Base-by-base conservation (phyloP, 2,888 invertebrate species). In the Acleris laterana region DNA sequence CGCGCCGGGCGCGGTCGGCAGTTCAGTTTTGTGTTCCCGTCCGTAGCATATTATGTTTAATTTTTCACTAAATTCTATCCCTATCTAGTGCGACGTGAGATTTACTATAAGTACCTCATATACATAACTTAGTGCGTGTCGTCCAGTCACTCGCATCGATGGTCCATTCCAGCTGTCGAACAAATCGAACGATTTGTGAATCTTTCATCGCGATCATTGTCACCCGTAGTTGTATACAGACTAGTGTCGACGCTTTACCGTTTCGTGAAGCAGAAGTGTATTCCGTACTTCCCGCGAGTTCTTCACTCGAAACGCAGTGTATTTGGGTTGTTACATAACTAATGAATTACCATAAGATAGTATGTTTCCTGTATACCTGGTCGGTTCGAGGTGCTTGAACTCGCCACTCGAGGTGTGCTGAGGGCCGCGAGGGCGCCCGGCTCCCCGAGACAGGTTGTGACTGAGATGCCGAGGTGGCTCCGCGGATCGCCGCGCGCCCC, bases 21-120 rank as follows among this genome's bases (percentile, higher is more conserved):
- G 66, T 76, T 74, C 73, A 72, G 72, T 87, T 60, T 90, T 91
- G 84, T 89, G 89, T 91, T 92, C 91, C 92, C 92, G 92, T 92
- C 92, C 92, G 82, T 91, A 90, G 89, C 71, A 75, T 86, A 82
- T 88, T 89, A 89, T 72, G 68, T 79, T 77, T 77, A 69, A 72
- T 76, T 70, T 68, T 71, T 71, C 72, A 55, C 79, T 87, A 82
- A 85, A 82, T 74, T 38, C 63, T 72, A 77, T 74, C 68, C 67
- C 70, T 71, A 70, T 76, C 68, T 71, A 62, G 38, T 62, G 72
- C 72, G 72, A 75, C 70, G 68, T 73, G 73, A 74, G 72, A 71
- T 75, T 71, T 66, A 76, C 69, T 76, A 63, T 68, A 72, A 74
- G 71, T 74, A 72, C 71, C 73, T 74, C 73, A 72, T 70, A 70